phyloP scores from a whole-genome alignment of 2,113 vertebrate genomes.

The Misgurnus anguillicaudatus region DNA sequence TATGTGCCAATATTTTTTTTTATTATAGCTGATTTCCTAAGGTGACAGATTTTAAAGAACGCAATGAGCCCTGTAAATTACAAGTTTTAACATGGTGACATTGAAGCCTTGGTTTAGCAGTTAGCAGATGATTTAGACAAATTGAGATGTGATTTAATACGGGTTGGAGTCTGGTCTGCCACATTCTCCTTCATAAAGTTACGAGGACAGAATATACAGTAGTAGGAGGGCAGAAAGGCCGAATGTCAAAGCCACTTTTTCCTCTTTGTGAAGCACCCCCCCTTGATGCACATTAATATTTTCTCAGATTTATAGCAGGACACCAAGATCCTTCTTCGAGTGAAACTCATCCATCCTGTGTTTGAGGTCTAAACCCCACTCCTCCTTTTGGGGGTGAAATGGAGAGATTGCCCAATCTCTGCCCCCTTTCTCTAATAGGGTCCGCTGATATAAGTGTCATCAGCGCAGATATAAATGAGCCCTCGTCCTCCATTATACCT shows the following conservation, averaged over 20 bases:
- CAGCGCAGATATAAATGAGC: constrained; percentile 65
- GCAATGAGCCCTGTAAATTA: too few relatives aligned
- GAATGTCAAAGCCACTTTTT: constrained; percentile 3
- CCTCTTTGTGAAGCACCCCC: not conserved
- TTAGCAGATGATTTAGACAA: too few relatives aligned
- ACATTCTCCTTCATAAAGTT: not conserved
- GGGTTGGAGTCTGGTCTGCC: too few relatives aligned
- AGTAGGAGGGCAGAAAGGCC: constrained; percentile 24
- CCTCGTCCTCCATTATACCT: constrained; percentile 58
- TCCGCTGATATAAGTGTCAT: constrained; percentile 73
- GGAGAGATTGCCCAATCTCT: constrained; percentile 63
- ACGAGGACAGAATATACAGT: constrained; percentile 18
- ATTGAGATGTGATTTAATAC: too few relatives aligned
- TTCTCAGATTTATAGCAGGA: constrained; percentile 60
- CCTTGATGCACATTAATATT: constrained; percentile 34
- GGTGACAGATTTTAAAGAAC: too few relatives aligned
- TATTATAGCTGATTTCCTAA: too few relatives aligned
- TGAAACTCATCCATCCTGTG: constrained; percentile 60
- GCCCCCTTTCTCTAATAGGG: constrained; percentile 73
- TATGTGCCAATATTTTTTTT: too few relatives aligned
- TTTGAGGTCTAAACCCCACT: constrained; percentile 45
- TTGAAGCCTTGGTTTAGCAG: too few relatives aligned
- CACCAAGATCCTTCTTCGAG: constrained; percentile 65
- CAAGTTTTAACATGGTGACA: too few relatives aligned
- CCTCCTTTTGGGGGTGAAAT: constrained; percentile 55